Evolutionary conservation across 2,888 invertebrate genomes (phyloP).

Genomic region (Chymomyza caudatula): DNA sequence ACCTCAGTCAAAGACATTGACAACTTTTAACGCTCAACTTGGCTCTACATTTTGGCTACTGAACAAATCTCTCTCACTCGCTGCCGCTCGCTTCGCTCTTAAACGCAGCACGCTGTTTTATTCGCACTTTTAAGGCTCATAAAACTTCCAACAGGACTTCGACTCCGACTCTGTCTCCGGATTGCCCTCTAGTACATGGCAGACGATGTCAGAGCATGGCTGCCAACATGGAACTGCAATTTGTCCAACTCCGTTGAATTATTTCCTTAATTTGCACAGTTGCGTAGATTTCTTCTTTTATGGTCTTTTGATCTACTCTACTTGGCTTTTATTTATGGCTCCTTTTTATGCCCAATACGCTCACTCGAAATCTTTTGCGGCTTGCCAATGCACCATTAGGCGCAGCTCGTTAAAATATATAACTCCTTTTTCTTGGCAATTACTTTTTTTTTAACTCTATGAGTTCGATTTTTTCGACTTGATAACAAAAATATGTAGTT

Average conservation of each 20-base stretch:
- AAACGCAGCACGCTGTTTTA: conserved; percentile 29
- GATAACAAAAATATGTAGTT: too few species aligned
- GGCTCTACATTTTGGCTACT: conserved; percentile 24
- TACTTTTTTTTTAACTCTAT: too few species aligned
- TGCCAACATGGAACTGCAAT: conserved; percentile 48
- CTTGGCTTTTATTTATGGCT: neutral
- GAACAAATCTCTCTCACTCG: conserved; percentile 9
- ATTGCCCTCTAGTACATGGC: conserved; percentile 7
- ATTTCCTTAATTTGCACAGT: conserved; percentile 33
- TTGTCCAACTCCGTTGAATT: conserved; percentile 43
- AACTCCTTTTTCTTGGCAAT: too few species aligned
- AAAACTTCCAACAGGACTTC: conserved; percentile 38
- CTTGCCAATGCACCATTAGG: neutral
- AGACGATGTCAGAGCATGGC: conserved; percentile 11
- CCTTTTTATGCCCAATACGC: neutral
- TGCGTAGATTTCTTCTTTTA: conserved; percentile 27
- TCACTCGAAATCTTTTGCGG: neutral
- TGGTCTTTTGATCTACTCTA: conserved; percentile 10
- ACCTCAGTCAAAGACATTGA: neutral
- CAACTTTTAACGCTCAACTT: conserved; percentile 3
- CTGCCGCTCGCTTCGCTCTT: neutral
- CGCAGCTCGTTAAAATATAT: neutral
- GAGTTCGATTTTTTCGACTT: too few species aligned
- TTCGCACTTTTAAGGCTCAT: conserved; percentile 48
- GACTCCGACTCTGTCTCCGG: too few species aligned